Evolutionary conservation across 2,888 invertebrate genomes (phyloP), one percentile per base, ranked within the genome.

Genomic region (Fabriciana adippe): DNA sequence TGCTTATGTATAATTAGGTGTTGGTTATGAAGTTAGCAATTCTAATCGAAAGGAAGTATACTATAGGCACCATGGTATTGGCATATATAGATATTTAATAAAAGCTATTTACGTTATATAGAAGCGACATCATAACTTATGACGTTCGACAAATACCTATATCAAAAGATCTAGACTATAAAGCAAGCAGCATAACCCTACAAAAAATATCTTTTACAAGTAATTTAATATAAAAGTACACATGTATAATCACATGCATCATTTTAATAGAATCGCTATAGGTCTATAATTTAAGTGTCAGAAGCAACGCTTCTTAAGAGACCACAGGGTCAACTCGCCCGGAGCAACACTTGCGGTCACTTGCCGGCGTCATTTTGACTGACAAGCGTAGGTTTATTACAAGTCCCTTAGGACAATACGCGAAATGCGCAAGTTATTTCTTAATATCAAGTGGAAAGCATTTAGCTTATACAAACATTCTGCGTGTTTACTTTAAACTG

Each of bases 301-400:
- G 78, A 78, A 75, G 74, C 83, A 83, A 79, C 84, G 83, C 87
- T 82, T 86, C 81, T 81, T 82, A 80, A 80, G 79, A 70, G 78
- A 79, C 79, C 74, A 76, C 76, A 74, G 72, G 73, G 64, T 68
- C 68, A 66, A 67, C 66, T 71, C 67, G 74, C 77, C 74, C 69
- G 69, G 71, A 77, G 76, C 77, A 60, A 41, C 66, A 65, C 72
- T 72, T 74, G 72, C 70, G 73, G 73, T 72, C 76, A 76, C 73
- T 74, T 69, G 75, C 71, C 74, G 73, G 79, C 77, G 83, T 81
- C 79, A 80, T 79, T 79, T 84, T 85, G 85, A 85, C 80, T 82
- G 82, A 80, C 80, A 74, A 68, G 71, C 73, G 69, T 67, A 68
- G 71, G 60, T 66, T 70, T 61, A 69, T 69, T 69, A 65, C 71